Base-by-base conservation (phyloP, 1,140 invertebrate species). In the Polypedilum vanderplanki region DNA sequence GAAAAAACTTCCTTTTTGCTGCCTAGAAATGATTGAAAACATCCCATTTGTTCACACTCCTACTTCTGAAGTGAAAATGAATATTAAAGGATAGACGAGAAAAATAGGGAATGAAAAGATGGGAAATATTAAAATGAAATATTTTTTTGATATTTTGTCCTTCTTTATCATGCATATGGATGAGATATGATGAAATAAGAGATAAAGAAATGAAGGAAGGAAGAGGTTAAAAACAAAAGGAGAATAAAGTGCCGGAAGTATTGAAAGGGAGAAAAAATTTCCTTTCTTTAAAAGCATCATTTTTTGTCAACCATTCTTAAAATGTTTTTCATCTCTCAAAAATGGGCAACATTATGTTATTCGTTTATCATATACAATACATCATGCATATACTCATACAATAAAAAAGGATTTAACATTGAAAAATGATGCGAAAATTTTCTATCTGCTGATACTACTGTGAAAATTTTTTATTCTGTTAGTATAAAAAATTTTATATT, bases 391-490 rank as follows among this genome's bases (percentile, higher is more conserved):
- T 20, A 70, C 18, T 9, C 8, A n/a, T 7, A 18, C 65, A 22
- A 70, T 7, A 70, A 67, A 46, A 17, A 70, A 70, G 65, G 65
- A 70, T 70, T 70, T 70, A 70, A 9, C 65, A 18, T 70, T 70
- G 65, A 70, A 70, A 70, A 70, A 70, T 70, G 65, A 70, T 70
- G 65, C 65, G 17, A 70, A 70, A 18, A 70, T 70, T 70, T 10
- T 18, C 24, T 70, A 22, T 67, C 18, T 57, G 24, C 24, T 33
- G 24, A 1, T 33, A 33, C 24, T 33, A 5, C 24, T 33, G 24
- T 33, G 24, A 33, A 33, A n/a, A n/a, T n/a, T n/a, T n/a, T n/a
- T 57, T 57, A 57, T 57, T 57, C 46, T n/a, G n/a, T 12, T 57
- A 57, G 12, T 12, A 57, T 57, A 57, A 57, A 15, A 57, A 57